Conservation (phyloP, 2,888 invertebrate genomes). For the Didymodactylos carnosus region DNA sequence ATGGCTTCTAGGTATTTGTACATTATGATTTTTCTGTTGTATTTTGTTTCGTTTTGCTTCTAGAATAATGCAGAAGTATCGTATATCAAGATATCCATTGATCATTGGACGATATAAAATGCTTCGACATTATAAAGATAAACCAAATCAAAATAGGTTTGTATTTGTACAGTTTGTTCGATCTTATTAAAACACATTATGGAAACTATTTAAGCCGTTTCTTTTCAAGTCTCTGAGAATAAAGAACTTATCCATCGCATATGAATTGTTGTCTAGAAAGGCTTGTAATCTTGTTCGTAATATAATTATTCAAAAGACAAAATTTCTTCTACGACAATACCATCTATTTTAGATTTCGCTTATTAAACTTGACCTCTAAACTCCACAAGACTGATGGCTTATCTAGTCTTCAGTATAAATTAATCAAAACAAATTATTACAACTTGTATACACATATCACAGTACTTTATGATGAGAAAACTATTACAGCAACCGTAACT, state of each 20-base stretch:
- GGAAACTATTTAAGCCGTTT: no score
- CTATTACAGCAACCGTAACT: not conserved
- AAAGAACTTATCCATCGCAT: no score
- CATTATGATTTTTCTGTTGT: no score
- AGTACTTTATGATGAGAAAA: slow-evolving; percentile 1
- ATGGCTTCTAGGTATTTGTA: no score
- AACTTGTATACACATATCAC: slow-evolving; percentile 1
- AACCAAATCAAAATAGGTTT: not conserved
- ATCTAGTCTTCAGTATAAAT: not conserved
- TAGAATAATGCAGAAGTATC: not conserved
- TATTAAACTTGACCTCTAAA: not conserved
- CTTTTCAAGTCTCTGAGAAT: no score
- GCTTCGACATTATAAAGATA: slow-evolving; percentile 9
- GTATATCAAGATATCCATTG: slow-evolving; percentile 9
- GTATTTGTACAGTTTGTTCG: no score
- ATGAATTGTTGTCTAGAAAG: no score
- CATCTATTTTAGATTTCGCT: not conserved
- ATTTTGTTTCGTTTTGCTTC: not conserved
- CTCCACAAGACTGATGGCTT: not conserved
- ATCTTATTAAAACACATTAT: no score
- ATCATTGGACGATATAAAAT: slow-evolving; percentile 7
- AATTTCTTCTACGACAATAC: no score
- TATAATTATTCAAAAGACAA: no score
- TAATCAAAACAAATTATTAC: not conserved
- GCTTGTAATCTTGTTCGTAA: no score